Evolutionary conservation across 2,797 vertebrate genomes (phyloP).

Genomic region (Coracias cyanogaster): DNA sequence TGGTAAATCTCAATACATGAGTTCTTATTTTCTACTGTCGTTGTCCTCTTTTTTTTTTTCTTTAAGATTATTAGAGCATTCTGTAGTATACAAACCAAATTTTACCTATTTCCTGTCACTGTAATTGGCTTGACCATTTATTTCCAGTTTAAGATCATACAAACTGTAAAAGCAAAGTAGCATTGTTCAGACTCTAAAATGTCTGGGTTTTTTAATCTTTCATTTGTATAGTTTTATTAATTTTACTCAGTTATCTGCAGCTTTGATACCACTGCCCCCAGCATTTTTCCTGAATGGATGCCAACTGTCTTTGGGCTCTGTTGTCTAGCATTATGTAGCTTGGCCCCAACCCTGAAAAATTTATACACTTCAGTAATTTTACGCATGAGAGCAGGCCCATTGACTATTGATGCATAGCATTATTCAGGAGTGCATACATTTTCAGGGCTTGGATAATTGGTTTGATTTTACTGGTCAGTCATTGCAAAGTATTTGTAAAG

Average conservation of each 20-base stretch:
- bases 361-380: slow-evolving; percentile 45
- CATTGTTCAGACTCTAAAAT: background rate
- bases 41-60: background rate
- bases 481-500: background rate
- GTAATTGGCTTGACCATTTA: background rate
- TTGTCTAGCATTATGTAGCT: background rate
- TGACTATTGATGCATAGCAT: slow-evolving; percentile 11
- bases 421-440: background rate
- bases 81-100: background rate
- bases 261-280: background rate
- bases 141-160: background rate
- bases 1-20: background rate
- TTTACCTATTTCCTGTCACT: background rate
- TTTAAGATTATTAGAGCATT: background rate
- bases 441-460: background rate
- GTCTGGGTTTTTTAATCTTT: background rate
- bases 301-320: background rate
- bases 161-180: background rate
- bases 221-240: background rate
- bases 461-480: slow-evolving; percentile 21
- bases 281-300: slow-evolving; percentile 5
- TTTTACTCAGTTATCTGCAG: slow-evolving; percentile 9
- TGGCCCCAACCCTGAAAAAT: slow-evolving; percentile 28
- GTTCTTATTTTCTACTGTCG: background rate
- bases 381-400: background rate